These are phyloP conservation scores for Philereme vetulata DNA, from an alignment of 2,888 invertebrate genomes.

Conservation along the genomic window DNA sequence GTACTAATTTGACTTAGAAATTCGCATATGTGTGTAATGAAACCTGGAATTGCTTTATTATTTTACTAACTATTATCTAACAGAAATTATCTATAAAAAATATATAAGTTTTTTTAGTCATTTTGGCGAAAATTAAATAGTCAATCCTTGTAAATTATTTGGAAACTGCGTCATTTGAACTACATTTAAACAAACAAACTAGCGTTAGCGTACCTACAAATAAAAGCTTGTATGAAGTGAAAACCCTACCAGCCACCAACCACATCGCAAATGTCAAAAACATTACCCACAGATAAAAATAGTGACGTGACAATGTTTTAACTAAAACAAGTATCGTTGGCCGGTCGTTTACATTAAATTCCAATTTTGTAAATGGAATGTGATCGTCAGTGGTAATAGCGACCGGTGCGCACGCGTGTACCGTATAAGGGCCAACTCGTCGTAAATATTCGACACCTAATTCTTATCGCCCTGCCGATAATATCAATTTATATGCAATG, in stretches of 20 bases:
- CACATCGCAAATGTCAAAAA: conserved; percentile 47
- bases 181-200: conserved; percentile 3
- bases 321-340: conserved; percentile 44
- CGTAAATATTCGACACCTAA: conserved; percentile 71
- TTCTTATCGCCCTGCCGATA: conserved; percentile 51
- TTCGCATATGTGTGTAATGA: no score
- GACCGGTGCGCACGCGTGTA: conserved; percentile 49
- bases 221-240: background rate
- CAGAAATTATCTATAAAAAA: no score
- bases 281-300: conserved; percentile 44
- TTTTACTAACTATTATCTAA: no score
- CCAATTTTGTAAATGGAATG: conserved; percentile 66
- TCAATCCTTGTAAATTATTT: no score
- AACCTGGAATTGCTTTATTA: no score
- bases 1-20: no score
- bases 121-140: no score
- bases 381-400: conserved; percentile 49
- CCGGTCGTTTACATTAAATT: conserved; percentile 63
- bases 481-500: conserved; percentile 36
- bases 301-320: conserved; percentile 42
- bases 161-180: background rate
- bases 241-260: conserved; percentile 13
- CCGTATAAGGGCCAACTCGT: conserved; percentile 55
- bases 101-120: no score
- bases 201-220: background rate